Conservation (phyloP, 2,113 vertebrate species). For the Dicaeum eximium region DNA sequence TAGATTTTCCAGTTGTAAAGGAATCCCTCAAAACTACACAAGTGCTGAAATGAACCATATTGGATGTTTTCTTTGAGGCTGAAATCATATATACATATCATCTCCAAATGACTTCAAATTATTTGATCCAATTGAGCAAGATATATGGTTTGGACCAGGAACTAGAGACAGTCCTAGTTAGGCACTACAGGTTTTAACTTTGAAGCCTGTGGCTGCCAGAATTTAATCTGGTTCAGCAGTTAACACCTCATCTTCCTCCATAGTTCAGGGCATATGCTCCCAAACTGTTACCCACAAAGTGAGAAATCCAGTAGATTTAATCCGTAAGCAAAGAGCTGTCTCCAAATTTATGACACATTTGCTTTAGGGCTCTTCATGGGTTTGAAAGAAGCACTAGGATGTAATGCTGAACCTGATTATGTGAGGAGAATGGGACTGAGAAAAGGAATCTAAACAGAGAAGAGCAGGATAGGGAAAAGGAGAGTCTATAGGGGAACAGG, state of each 20-base stretch:
- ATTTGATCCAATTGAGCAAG: background rate
- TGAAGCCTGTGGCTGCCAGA: background rate
- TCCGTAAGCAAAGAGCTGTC: background rate
- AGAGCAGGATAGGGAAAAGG: background rate
- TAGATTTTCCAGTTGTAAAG: background rate
- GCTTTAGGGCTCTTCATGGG: background rate
- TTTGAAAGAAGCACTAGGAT: background rate
- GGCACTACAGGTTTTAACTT: background rate
- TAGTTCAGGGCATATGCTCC: background rate
- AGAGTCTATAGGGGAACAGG: background rate
- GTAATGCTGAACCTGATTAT: background rate
- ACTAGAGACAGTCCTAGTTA: background rate
- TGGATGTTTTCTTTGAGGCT: background rate
- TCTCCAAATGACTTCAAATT: background rate
- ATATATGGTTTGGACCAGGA: background rate
- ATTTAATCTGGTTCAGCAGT: background rate
- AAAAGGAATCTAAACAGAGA: background rate
- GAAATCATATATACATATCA: background rate
- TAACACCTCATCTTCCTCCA: background rate
- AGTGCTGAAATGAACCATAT: background rate
- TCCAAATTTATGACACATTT: background rate
- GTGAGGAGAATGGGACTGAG: background rate
- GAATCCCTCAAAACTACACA: background rate
- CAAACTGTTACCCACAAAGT: background rate
- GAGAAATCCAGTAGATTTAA: background rate